Base-by-base conservation (phyloP, 2,797 vertebrate species). In the Monodelphis domestica region DNA sequence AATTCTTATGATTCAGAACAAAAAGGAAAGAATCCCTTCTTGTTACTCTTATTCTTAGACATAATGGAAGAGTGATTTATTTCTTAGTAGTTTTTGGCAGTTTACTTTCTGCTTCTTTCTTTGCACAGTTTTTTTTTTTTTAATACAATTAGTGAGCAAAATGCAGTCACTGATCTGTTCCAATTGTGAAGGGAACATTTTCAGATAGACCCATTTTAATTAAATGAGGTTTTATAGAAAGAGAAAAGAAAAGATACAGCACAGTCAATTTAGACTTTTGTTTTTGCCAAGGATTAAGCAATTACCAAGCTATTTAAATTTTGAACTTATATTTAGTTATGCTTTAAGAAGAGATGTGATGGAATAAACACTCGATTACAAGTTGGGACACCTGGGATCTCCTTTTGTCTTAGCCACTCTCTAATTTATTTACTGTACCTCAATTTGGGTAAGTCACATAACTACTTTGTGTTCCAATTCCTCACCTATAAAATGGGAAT, bases 121-220 rank as follows among this genome's bases (percentile, higher is more conserved):
- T 94, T 91, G 59, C 94, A 90, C 12, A 38, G 70, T 45, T 91
- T 94, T 95, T 70, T n/a, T n/a, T n/a, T n/a, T n/a, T n/a, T n/a
- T n/a, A n/a, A 54, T 45, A 87, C 89, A 95, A 53, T 52, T 90
- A 29, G 45, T 87, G 59, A 91, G 7, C 93, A 45, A 88, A 53
- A 4, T 89, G 2, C n/a, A 88, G 30, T 59, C 53, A 95, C 2
- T 11, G 4, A 93, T 51, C n/a, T 55, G 88, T 88, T 90, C 9
- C 38, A 94, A 70, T 1, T 93, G 17, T 56, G 90, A 88, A 90
- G 94, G 89, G 87, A 29, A 26, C 9, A 78, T 53, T 45, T 92
- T n/a, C 91, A 53, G 2, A 33, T 21, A 56, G 26, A 54, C 30
- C 3, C 93, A 94, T 90, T 93, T 91, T 91, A 87, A 95, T 55